These are phyloP conservation scores for Drosophila atripex DNA, from an alignment of 2,888 invertebrate genomes.

Conservation along the genomic window DNA sequence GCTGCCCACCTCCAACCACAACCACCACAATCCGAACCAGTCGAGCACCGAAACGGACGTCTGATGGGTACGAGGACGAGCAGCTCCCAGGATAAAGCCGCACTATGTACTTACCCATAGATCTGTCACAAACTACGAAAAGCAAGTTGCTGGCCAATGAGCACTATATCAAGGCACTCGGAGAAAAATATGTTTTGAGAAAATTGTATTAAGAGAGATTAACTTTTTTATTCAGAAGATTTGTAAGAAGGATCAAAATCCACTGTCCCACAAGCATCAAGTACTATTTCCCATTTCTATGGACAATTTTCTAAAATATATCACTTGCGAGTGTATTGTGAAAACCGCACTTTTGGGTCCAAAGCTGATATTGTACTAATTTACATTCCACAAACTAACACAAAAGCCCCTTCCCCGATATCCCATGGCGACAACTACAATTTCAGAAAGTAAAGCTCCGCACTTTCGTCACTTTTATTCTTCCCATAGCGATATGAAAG, in stretches of 20 bases:
- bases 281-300: neutral
- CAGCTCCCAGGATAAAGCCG: slow-evolving; percentile 12
- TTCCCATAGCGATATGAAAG: slow-evolving; percentile 42
- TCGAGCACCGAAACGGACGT: slow-evolving; percentile 82
- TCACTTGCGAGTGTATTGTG: slow-evolving; percentile 15
- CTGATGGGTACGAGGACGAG: slow-evolving; percentile 62
- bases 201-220: slow-evolving; percentile 2
- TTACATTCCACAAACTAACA: slow-evolving; percentile 39
- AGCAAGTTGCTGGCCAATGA: slow-evolving; percentile 13
- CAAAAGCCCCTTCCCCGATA: neutral
- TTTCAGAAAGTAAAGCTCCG: slow-evolving; percentile 10
- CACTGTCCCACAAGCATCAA: too few relatives aligned
- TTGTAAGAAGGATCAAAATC: too few relatives aligned
- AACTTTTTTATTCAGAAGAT: neutral
- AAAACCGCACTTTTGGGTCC: slow-evolving; percentile 65
- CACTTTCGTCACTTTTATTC: slow-evolving; percentile 20
- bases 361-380: slow-evolving; percentile 48
- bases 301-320: slow-evolving; percentile 2
- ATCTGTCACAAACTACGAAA: slow-evolving; percentile 26
- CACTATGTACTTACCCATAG: slow-evolving; percentile 34
- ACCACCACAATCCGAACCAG: slow-evolving; percentile 31
- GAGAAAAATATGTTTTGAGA: neutral
- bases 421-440: slow-evolving; percentile 14
- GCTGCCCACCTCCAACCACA: slow-evolving; percentile 58
- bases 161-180: slow-evolving; percentile 3